Evolutionary conservation across 2,797 vertebrate genomes (phyloP).

Genomic region (Halcyon leucocephala): DNA sequence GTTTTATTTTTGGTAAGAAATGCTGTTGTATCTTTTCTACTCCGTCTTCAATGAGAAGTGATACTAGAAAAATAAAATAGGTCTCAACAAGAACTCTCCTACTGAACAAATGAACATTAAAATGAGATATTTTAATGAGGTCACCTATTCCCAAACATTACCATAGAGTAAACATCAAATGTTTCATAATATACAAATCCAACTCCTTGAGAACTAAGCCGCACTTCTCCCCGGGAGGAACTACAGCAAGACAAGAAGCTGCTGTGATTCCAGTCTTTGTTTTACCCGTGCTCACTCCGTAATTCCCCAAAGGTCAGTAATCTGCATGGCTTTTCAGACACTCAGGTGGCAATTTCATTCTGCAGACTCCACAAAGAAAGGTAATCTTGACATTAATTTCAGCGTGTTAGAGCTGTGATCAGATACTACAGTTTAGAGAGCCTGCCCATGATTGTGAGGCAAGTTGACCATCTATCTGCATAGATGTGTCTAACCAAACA

Average conservation of each 20-base stretch:
- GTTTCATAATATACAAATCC: background rate
- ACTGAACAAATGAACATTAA: background rate
- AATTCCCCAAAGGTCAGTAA: background rate
- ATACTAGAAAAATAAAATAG: background rate
- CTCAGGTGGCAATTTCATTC: background rate
- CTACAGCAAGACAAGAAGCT: background rate
- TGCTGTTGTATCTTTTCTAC: background rate
- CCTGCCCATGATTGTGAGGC: background rate
- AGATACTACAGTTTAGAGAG: background rate
- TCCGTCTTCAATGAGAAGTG: background rate
- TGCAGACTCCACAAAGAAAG: background rate
- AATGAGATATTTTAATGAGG: background rate
- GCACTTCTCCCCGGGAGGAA: background rate
- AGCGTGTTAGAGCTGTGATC: background rate
- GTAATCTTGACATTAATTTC: background rate
- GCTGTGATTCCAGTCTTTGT: background rate
- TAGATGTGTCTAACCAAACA: background rate
- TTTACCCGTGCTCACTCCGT: background rate
- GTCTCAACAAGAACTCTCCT: background rate
- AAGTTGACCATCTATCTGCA: rapidly evolving
- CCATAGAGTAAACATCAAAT: background rate
- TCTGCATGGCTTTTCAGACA: background rate
- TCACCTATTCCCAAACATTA: background rate
- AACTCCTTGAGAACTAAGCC: background rate
- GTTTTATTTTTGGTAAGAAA: background rate